Conservation (phyloP, 2,113 vertebrate genomes). For the Notothenia rossii region DNA sequence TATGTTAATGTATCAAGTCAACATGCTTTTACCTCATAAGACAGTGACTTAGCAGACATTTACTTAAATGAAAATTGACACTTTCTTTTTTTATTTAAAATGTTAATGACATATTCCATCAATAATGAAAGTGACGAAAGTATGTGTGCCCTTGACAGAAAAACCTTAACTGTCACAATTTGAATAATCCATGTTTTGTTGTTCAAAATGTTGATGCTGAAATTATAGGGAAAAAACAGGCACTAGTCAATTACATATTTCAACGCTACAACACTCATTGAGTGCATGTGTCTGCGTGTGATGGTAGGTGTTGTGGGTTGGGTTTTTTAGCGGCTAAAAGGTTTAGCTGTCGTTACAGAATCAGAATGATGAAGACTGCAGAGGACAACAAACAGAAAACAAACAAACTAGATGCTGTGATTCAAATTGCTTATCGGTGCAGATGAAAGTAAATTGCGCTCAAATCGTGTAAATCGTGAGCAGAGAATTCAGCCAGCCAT, state of each 20-base stretch:
- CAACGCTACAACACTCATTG: conserved; percentile 23
- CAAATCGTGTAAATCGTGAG: conserved; percentile 62
- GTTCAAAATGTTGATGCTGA: conserved; percentile 28
- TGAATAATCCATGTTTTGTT: conserved; percentile 25
- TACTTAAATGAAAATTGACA: too few species aligned
- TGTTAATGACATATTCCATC: not conserved
- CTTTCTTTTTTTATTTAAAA: too few species aligned
- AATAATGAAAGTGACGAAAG: conserved; percentile 15
- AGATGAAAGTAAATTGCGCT: conserved; percentile 80
- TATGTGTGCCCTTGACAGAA: conserved; percentile 56
- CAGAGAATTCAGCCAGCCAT: conserved; percentile 56
- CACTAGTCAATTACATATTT: conserved; percentile 21
- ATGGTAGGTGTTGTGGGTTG: conserved; percentile 24
- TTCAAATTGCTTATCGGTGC: conserved; percentile 80
- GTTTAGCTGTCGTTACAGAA: conserved; percentile 57
- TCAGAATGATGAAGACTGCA: conserved; percentile 32
- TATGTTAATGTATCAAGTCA: too few species aligned
- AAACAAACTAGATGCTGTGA: conserved; percentile 70
- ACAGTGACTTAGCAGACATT: too few species aligned
- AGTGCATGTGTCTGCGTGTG: conserved; percentile 6
- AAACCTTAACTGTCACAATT: conserved; percentile 61
- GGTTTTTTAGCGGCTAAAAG: conserved; percentile 60
- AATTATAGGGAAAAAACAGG: conserved; percentile 51
- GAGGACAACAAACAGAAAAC: conserved; percentile 48
- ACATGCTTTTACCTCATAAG: too few species aligned